Base-by-base conservation (phyloP, 2,113 vertebrate genomes). In the Chaetodon auriga region DNA sequence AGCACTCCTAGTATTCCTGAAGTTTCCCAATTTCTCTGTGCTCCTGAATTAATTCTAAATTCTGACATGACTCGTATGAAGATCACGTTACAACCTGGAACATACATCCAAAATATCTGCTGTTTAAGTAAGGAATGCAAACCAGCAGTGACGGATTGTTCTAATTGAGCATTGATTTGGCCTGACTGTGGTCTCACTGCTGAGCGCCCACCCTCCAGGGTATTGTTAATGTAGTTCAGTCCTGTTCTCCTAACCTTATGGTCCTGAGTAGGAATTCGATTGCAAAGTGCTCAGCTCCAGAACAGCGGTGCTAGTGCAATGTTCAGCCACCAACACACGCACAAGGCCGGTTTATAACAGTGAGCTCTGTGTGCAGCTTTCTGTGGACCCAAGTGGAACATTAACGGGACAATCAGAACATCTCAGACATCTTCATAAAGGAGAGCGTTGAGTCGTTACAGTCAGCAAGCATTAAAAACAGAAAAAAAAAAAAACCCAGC, bases 81-180 rank as follows among this genome's bases (percentile, higher is more conserved):
- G 30, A 30, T 30, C 30, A 30, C 30, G 30, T 30, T 30, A 2
- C 30, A 30, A 58, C 35, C 62, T 49, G 9, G 46, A 68, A 14
- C 53, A 19, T 1, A 5, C 14, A 60, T n/a, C 14, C 35, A 35
- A 49, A 66, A 53, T 41, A 23, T 75, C 12, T 53, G 41, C 23
- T n/a, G 21, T 49, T 10, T 35, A 12, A 38, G 57, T 23, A 35
- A 45, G 54, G 30, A 41, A 46, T 25, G n/a, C 43, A 82, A 64
- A 57, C 13, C 54, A 64, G 73, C 69, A 63, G 63, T 46, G 74
- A 81, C 64, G 58, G 66, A 58, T 53, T 43, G 66, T 66, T 76
- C 75, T 68, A 71, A 66, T 5, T 55, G 63, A 79, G 64, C 57
- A 87, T 77, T 64, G 88, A 90, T 86, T 62, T 11, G 66, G 46